Conservation (phyloP, 2,888 invertebrate genomes). For the Sympetrum striolatum region DNA sequence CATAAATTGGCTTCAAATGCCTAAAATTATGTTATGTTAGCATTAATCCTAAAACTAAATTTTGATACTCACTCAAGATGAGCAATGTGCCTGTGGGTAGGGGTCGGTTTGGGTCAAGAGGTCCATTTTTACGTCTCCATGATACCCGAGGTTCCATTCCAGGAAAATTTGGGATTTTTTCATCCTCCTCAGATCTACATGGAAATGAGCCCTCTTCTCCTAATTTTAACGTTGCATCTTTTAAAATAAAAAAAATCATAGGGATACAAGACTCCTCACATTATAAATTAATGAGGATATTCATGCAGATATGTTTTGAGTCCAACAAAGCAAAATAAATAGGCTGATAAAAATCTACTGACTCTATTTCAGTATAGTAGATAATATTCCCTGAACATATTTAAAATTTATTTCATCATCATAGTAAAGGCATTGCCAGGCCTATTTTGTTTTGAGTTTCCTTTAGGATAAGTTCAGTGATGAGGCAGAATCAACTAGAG, state of each 20-base stretch:
- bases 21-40: too few species aligned
- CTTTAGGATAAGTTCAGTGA: too few species aligned
- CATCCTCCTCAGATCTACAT: not conserved
- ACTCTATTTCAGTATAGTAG: not conserved
- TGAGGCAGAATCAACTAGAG: too few species aligned
- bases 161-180: not conserved
- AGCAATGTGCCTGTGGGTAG: not conserved
- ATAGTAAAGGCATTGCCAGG: too few species aligned
- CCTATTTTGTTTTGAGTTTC: too few species aligned
- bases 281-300: not conserved
- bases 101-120: not conserved
- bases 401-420: too few species aligned
- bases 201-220: conserved; percentile 19
- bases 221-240: conserved; percentile 17
- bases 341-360: too few species aligned
- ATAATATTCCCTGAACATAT: not conserved
- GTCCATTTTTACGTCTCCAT: not conserved
- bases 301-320: too few species aligned
- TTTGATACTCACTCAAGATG: not conserved
- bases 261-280: not conserved
- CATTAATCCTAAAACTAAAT: too few species aligned
- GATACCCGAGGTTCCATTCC: not conserved
- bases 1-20: too few species aligned
- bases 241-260: not conserved
- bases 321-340: too few species aligned